A percentile compares a stretch with the other conserved stretches of the same genome.
phyloP scores from a whole-genome alignment of 1,140 invertebrate species.

The Megathymus violae region DNA sequence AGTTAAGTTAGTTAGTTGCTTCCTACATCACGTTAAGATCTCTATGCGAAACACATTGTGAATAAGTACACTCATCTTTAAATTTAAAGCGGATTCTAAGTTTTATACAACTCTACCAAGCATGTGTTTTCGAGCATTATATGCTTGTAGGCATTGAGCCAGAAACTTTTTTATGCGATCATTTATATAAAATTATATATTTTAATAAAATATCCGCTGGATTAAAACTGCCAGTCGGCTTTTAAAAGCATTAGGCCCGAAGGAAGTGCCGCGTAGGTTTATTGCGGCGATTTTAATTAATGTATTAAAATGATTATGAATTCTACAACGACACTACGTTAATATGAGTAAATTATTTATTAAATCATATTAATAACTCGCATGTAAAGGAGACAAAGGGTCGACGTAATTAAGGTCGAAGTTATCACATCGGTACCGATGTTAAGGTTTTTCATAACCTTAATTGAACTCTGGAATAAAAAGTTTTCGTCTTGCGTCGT shows the following conservation, averaged over 20 bases:
- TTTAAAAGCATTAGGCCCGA: constrained; percentile 8
- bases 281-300: constrained; percentile 53
- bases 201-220: background rate
- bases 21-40: no score
- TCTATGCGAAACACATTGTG: no score
- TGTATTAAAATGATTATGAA: constrained; percentile 66
- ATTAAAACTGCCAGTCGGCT: constrained; percentile 1
- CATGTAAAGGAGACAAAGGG: constrained; percentile 69
- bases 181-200: background rate
- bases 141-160: no score
- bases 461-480: constrained; percentile 69
- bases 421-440: constrained; percentile 56
- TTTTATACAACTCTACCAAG: no score
- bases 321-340: constrained; percentile 55
- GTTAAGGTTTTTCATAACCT: constrained; percentile 65
- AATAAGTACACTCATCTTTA: no score
- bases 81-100: no score
- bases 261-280: constrained; percentile 4
- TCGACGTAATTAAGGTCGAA: constrained; percentile 54
- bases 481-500: constrained; percentile 44
- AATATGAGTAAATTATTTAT: constrained; percentile 73
- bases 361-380: constrained; percentile 73
- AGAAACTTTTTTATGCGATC: background rate
- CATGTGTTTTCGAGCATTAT: no score
- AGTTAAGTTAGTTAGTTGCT: no score